Evolutionary conservation across 2,113 vertebrate genomes (phyloP).

Genomic region (Sylvia atricapilla): DNA sequence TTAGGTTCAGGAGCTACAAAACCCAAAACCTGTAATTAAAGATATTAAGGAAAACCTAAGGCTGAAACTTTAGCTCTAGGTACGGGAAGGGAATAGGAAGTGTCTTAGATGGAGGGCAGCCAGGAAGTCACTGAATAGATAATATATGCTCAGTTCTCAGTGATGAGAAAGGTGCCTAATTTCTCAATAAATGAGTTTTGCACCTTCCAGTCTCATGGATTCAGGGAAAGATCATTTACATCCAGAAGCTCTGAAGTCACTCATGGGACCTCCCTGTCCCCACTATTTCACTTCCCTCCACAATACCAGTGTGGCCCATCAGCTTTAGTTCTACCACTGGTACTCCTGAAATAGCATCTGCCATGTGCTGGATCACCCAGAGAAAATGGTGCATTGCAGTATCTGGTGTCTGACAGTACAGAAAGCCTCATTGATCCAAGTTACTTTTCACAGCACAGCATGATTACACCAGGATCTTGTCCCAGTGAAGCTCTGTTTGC

Average conservation of each 20-base stretch:
- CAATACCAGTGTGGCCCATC: background rate
- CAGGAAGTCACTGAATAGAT: background rate
- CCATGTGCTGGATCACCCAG: background rate
- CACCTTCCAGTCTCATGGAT: background rate
- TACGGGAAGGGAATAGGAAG: background rate
- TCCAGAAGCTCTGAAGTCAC: background rate
- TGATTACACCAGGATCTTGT: background rate
- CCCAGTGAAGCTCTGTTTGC: background rate
- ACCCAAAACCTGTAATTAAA: background rate
- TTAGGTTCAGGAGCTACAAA: background rate
- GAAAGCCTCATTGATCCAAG: background rate
- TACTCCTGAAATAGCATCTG: background rate
- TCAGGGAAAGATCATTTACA: background rate
- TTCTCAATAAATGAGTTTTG: background rate
- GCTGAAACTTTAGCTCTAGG: background rate
- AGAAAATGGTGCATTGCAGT: constrained; percentile 34
- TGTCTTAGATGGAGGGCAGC: background rate
- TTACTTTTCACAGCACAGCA: background rate
- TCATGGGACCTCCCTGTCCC: background rate
- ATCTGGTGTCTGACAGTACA: background rate
- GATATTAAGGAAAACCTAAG: background rate
- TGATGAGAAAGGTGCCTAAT: background rate
- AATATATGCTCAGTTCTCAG: background rate
- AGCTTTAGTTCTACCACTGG: background rate
- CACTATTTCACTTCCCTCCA: background rate